Evolutionary conservation across 2,888 invertebrate species (phyloP), one percentile per base, ranked within the genome.

Genomic region (Tipula helvola): DNA sequence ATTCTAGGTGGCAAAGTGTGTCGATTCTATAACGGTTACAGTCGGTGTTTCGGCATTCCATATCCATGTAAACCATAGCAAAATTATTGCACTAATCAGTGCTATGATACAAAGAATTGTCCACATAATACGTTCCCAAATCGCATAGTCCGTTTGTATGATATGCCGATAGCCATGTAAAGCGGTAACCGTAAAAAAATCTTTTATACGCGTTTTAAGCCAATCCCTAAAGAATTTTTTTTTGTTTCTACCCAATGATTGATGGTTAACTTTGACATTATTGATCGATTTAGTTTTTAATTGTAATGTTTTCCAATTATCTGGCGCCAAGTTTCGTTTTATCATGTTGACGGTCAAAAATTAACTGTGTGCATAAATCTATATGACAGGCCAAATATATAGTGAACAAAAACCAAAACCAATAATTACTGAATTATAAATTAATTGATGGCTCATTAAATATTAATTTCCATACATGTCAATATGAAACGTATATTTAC

Each of bases 141-240:
- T 89, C 71, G 92, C 93, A 39, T 94, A 92, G 71, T 93, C 93
- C 47, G 92, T 91, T 89, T 94, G 93, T 3, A 93, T 94, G 42
- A 95, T 94, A 88, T 95, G 95, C 89, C 94, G 94, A 88, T 94
- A 95, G 0, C 95, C 95, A 89, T 95, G 95, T 86, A 95, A 90
- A 87, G 94, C 94, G 0, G 95, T 95, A 36, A 94, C 93, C 86
- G 93, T 92, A 88, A 95, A 95, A 90, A 95, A 96, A 88, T 94
- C 93, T 4, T 90, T 89, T 18, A 91, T 88, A 87, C 89, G 90
- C 0, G 89, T 89, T 8, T 87, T 84, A 28, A 91, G 89, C 91
- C 91, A 91, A 4, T 87, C 52, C 5, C 86, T 86, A 12, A 71
- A 71, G 12, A 10, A 4, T 5, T 1, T 16, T 2, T 16, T 52